Conservation (phyloP, 1,140 invertebrate species). For the Brachionus angularis region DNA sequence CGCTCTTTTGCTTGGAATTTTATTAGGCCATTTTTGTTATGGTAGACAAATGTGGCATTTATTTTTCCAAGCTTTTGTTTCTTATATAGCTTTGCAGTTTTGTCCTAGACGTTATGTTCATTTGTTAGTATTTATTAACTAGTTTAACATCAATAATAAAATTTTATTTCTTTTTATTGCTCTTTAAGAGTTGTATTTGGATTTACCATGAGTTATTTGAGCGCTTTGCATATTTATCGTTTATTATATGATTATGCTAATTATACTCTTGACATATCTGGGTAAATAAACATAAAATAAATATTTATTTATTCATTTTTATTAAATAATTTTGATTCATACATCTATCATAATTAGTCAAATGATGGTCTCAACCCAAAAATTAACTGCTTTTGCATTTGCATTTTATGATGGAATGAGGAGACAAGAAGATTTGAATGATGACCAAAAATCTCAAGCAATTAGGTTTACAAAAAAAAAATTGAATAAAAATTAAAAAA, state of each 20-base stretch:
- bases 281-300: constrained; percentile 58
- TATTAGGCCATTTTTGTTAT: constrained; percentile 38
- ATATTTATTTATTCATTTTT: not conserved
- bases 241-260: constrained; percentile 80
- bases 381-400: constrained; percentile 85
- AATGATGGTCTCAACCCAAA: constrained; percentile 95
- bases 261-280: constrained; percentile 84
- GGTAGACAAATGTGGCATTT: constrained; percentile 50
- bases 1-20: constrained; percentile 3
- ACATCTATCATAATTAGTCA: constrained; percentile 62
- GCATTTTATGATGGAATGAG: constrained; percentile 75
- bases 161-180: not conserved
- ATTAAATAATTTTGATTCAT: not conserved
- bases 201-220: constrained; percentile 71
- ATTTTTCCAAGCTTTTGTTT: constrained; percentile 48
- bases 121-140: not conserved
- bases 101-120: constrained; percentile 42
- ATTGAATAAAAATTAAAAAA: not conserved
- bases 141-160: not conserved
- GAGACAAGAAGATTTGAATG: constrained; percentile 12
- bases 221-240: constrained; percentile 76
- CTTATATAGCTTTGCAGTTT: constrained; percentile 49
- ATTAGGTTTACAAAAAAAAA: not conserved
- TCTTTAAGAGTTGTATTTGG: constrained; percentile 50
- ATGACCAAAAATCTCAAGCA: constrained; percentile 18